A percentile compares a stretch with the other conserved stretches of the same genome.
Evolutionary conservation across 2,113 vertebrate species (phyloP).

Genomic region (Amphilophus citrinellus): DNA sequence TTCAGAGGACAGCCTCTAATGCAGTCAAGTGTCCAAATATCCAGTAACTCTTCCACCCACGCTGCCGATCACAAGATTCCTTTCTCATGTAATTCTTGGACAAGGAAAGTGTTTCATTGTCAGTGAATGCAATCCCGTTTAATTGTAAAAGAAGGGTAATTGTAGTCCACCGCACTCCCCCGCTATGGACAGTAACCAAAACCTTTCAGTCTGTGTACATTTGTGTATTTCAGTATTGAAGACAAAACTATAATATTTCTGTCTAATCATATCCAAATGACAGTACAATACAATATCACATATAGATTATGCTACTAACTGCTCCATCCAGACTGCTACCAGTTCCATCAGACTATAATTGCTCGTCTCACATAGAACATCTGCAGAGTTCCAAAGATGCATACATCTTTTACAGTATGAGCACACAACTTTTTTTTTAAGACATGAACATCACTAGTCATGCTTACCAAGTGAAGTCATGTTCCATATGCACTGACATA

Average conservation of each 20-base stretch:
- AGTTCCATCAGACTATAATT: conserved; percentile 15
- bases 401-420: conserved; percentile 44
- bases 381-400: conserved; percentile 15
- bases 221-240: not conserved
- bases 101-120: too few relatives aligned
- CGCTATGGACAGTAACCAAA: not conserved
- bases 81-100: too few relatives aligned
- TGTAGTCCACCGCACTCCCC: not conserved
- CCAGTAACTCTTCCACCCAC: too few relatives aligned
- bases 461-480: conserved; percentile 69
- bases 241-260: not conserved
- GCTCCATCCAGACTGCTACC: not conserved
- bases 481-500: conserved; percentile 38
- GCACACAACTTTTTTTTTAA: conserved; percentile 26
- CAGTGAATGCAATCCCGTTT: too few relatives aligned
- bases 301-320: not conserved
- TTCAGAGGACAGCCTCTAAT: too few relatives aligned
- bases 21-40: too few relatives aligned
- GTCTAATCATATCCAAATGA: not conserved
- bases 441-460: conserved; percentile 32
- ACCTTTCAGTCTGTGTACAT: not conserved
- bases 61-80: too few relatives aligned
- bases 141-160: too few relatives aligned
- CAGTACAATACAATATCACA: not conserved
- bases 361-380: conserved; percentile 24